Evolutionary conservation across 2,888 invertebrate genomes (phyloP).

Genomic region (Dolichopus griseipennis): DNA sequence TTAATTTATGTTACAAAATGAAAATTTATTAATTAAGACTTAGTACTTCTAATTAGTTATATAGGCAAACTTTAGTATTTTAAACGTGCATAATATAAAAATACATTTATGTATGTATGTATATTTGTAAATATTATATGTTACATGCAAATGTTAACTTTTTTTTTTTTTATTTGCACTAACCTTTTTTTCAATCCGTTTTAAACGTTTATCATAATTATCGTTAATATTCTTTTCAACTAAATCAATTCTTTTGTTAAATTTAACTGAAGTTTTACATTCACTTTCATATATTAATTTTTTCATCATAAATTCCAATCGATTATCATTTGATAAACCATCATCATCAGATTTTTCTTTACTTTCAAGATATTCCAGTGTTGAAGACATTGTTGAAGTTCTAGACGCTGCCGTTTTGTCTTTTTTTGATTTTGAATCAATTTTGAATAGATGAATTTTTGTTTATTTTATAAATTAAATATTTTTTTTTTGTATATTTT

Average conservation of each 20-base stretch:
- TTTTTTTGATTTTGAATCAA: not conserved
- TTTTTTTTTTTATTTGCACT: not conserved
- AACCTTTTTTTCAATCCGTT: conserved; percentile 7
- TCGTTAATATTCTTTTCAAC: conserved; percentile 5
- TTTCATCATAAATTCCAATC: conserved; percentile 10
- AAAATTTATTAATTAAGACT: too few relatives aligned
- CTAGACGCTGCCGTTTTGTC: not conserved
- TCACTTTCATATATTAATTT: conserved; percentile 10
- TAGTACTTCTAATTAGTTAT: too few relatives aligned
- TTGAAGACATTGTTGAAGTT: conserved; percentile 8
- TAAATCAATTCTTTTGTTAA: conserved; percentile 5
- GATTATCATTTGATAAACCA: conserved; percentile 7
- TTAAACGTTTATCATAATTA: conserved; percentile 5
- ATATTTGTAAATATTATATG: not conserved
- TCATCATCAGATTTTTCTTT: conserved; percentile 10
- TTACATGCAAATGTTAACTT: not conserved
- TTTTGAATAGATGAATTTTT: not conserved
- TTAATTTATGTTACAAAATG: too few relatives aligned
- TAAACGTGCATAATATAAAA: too few relatives aligned
- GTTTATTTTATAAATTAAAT: too few relatives aligned
- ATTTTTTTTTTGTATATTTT: too few relatives aligned
- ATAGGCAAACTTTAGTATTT: too few relatives aligned
- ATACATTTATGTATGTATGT: too few relatives aligned
- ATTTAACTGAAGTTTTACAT: conserved; percentile 2
- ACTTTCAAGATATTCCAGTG: conserved; percentile 11